Evolutionary conservation across 2,888 invertebrate genomes (phyloP), one percentile per base, ranked within the genome.

Genomic region (Tuberolachnus salignus): DNA sequence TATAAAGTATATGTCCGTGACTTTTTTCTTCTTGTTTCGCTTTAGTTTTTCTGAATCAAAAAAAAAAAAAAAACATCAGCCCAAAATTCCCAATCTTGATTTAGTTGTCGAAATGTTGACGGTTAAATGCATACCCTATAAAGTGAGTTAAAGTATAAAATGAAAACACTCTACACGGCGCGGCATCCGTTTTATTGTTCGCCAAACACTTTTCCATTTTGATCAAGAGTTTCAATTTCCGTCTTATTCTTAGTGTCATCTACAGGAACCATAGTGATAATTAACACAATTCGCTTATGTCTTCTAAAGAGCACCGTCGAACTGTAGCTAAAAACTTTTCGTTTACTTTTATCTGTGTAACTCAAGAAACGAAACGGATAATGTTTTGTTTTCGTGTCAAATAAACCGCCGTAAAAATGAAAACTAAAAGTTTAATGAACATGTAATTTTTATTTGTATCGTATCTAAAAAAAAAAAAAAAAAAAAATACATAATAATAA

Each of bases 61-160:
- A 55, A 69, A 53, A 69, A 53, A 69, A 69, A 8, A 44, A 53
- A 53, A 53, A 71, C 19, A 44, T 23, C 71, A 57, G 23, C 26
- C 26, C 1, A 46, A 44, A 71, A n/a, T 46, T 71, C 16, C 8
- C 57, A 71, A 71, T 71, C 59, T 71, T n/a, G n/a, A n/a, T 71
- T 71, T 53, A 55, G 55, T 46, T n/a, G 26, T 71, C 23, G 13
- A 59, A 46, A 49, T 71, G 57, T 34, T 71, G 57, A 71, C 46
- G 44, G 46, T 71, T 49, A 46, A 23, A 46, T 44, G n/a, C 57
- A 59, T 71, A 23, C 23, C 71, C 59, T 46, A 71, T 71, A 71
- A 59, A 59, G 71, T 23, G 59, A 71, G 57, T 21, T 46, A 46
- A 26, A 71, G 57, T 71, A 59, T 71, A 71, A 71, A 71, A 71